These are phyloP conservation scores for Pectinophora gossypiella DNA, from an alignment of 1,140 invertebrate species.

Conservation along the genomic window DNA sequence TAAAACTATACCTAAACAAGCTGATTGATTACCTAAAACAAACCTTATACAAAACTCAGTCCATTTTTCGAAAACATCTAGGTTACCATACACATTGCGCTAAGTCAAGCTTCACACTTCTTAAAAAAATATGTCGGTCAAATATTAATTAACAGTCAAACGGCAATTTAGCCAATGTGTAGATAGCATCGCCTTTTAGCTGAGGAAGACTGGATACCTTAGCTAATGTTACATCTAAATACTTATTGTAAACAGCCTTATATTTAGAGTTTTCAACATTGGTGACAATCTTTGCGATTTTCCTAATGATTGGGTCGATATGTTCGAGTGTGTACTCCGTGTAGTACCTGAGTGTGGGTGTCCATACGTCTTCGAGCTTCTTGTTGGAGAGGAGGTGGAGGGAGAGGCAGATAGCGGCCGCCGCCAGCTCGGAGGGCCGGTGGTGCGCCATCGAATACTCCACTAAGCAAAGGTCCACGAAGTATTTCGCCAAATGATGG, in stretches of 20 bases:
- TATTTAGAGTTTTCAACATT: slow-evolving; percentile 77
- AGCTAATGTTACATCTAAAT: slow-evolving; percentile 75
- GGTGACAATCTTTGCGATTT: slow-evolving; percentile 76
- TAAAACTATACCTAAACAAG: slow-evolving; percentile 35
- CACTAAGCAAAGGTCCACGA: slow-evolving; percentile 90
- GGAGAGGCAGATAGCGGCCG: slow-evolving; percentile 75
- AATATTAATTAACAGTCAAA: neutral
- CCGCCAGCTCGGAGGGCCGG: slow-evolving; percentile 83
- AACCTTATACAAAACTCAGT: slow-evolving; percentile 47
- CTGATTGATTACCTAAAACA: slow-evolving; percentile 51
- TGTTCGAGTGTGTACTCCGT: slow-evolving; percentile 77
- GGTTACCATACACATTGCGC: slow-evolving; percentile 10
- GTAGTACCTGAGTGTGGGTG: slow-evolving; percentile 78
- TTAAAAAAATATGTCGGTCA: too few species aligned
- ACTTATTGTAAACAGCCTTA: slow-evolving; percentile 79
- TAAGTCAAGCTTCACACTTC: neutral
- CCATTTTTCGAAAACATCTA: slow-evolving; percentile 11
- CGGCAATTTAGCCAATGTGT: slow-evolving; percentile 35
- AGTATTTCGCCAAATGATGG: slow-evolving; percentile 94
- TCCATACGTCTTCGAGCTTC: slow-evolving; percentile 74
- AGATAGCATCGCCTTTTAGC: slow-evolving; percentile 62
- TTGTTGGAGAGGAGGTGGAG: slow-evolving; percentile 70
- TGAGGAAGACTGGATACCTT: slow-evolving; percentile 78
- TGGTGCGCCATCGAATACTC: slow-evolving; percentile 90
- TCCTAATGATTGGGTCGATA: slow-evolving; percentile 77